A percentile compares a stretch with the other conserved stretches of the same genome.
Evolutionary conservation across 2,888 invertebrate genomes (phyloP).

Genomic region (Stegana nigrithorax): DNA sequence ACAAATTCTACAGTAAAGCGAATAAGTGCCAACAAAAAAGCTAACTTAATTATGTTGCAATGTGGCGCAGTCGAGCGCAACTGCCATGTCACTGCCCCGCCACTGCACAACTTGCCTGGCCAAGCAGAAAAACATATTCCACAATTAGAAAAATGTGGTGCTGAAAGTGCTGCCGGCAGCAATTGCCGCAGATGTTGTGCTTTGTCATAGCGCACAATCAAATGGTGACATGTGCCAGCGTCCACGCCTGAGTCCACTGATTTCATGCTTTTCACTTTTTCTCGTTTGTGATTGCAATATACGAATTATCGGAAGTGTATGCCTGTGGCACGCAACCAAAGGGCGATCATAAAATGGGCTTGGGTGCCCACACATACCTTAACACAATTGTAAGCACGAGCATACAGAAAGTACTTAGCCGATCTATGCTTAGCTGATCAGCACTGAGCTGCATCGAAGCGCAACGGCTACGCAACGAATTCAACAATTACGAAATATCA

Average conservation of each 20-base stretch:
- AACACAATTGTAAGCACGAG: no score
- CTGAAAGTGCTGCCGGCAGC: no score
- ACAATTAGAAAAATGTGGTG: no score
- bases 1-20: slow-evolving; percentile 21
- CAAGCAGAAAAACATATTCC: no score
- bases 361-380: no score
- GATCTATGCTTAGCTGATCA: no score
- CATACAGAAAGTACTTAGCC: not conserved
- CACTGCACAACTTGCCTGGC: no score
- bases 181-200: not conserved
- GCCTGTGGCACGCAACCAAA: not conserved
- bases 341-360: not conserved
- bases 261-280: not conserved
- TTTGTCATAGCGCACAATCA: not conserved
- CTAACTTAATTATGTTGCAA: slow-evolving; percentile 56
- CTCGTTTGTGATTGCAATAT: not conserved
- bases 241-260: no score
- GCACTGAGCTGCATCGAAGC: not conserved
- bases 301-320: not conserved
- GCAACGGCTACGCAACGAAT: not conserved
- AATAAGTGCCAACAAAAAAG: slow-evolving; percentile 50
- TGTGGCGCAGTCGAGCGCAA: slow-evolving; percentile 52
- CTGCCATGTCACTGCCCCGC: not conserved
- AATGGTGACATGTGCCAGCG: slow-evolving; percentile 1
- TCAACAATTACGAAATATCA: not conserved